Evolutionary conservation across 1,140 invertebrate species (phyloP).

Genomic region (Conus ventricosus): DNA sequence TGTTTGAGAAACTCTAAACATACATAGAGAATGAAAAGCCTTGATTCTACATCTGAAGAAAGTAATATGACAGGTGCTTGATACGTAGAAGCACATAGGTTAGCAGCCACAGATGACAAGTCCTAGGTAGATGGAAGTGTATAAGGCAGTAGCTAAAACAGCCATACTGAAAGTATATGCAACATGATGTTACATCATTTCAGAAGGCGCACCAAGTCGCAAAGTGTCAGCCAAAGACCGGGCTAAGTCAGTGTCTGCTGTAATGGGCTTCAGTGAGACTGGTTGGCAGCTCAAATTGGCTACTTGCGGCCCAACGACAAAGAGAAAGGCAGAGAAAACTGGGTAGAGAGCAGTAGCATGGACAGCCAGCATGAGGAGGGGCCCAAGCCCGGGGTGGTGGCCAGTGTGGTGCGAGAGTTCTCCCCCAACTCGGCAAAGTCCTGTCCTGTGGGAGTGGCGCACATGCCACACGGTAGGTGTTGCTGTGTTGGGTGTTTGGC

Average conservation of each 20-base stretch:
- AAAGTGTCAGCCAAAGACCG: not conserved
- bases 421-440: not conserved
- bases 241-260: not conserved
- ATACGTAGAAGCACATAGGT: too few relatives aligned
- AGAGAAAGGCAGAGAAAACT: not conserved
- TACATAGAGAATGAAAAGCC: too few relatives aligned
- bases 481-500: too few relatives aligned
- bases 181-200: not conserved
- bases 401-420: slow-evolving; percentile 5
- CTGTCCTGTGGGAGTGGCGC: not conserved
- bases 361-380: too few relatives aligned
- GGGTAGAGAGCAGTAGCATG: too few relatives aligned
- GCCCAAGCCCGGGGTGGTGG: not conserved
- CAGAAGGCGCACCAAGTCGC: not conserved
- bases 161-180: too few relatives aligned
- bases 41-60: too few relatives aligned
- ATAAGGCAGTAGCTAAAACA: too few relatives aligned
- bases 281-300: slow-evolving; percentile 9
- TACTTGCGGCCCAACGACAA: not conserved
- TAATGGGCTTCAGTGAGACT: not conserved
- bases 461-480: not conserved
- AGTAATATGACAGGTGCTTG: too few relatives aligned
- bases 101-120: too few relatives aligned
- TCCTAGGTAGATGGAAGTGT: too few relatives aligned
- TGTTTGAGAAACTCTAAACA: too few relatives aligned